These are phyloP conservation scores for Gasterosteus aculeatus DNA, from an alignment of 2,113 vertebrate species.

Conservation along the genomic window DNA sequence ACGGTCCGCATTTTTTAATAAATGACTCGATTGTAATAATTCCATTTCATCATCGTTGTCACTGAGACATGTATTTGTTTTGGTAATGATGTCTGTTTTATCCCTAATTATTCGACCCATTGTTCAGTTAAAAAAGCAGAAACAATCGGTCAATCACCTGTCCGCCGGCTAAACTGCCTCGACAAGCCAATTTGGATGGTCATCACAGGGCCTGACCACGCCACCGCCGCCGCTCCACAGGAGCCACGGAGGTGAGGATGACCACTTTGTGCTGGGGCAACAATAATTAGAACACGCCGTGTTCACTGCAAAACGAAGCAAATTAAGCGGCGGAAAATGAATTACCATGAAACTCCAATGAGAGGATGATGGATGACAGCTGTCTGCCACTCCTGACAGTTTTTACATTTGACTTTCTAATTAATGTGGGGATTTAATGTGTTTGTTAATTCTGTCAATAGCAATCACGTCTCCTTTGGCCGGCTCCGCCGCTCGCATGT, in stretches of 20 bases:
- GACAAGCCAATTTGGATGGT: conserved; percentile 62
- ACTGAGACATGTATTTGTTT: conserved; percentile 52
- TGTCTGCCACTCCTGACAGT: conserved; percentile 69
- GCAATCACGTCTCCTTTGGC: conserved; percentile 81
- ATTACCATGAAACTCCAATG: conserved; percentile 72
- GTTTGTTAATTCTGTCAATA: conserved; percentile 86
- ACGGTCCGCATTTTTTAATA: neutral
- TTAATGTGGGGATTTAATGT: conserved; percentile 81
- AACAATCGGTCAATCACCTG: conserved; percentile 63
- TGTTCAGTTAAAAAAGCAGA: conserved; percentile 37
- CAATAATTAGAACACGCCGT: conserved; percentile 62
- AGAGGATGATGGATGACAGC: conserved; percentile 80
- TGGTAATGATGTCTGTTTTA: conserved; percentile 35
- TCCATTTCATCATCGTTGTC: conserved; percentile 32
- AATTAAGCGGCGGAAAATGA: conserved; percentile 69
- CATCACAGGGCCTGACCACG: conserved; percentile 54
- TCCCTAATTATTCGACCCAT: conserved; percentile 46
- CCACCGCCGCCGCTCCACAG: conserved; percentile 26
- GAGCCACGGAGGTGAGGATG: conserved; percentile 23
- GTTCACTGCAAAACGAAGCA: conserved; percentile 65
- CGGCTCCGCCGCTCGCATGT: conserved; percentile 44
- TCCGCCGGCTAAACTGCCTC: conserved; percentile 45
- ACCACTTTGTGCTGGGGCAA: conserved; percentile 41
- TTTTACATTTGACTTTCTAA: conserved; percentile 82
- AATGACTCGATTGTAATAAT: conserved; percentile 26